Base-by-base conservation (phyloP, 2,797 vertebrate species). In the Calcarius lapponicus region DNA sequence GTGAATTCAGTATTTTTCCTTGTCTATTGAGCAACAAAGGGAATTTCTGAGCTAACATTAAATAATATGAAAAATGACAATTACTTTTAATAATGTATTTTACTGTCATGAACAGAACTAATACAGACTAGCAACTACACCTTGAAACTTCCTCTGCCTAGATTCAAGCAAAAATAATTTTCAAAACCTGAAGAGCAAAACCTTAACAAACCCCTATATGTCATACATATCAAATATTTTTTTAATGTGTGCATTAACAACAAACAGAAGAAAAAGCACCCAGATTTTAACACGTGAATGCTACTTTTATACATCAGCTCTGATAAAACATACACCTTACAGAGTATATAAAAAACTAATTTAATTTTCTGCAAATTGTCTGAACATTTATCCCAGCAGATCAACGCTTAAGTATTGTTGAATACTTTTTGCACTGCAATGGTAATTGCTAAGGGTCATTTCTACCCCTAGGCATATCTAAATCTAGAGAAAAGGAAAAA, bases 401-500 rank as follows among this genome's bases (percentile, higher is more conserved):
- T 31, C 57, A 85, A 9, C 57, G 66, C 85, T 56, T 38, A 14
- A 73, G 61, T 17, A 81, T 13, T 73, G n/a, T 50, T 54, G 67
- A 74, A 88, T 42, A 61, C 60, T 54, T 93, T 71, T 22, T 72
- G 57, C 38, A 85, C 57, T 57, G 82, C 64, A 62, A 26, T n/a
- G 17, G 43, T 29, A 92, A 47, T 20, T 80, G 25, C 74, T 45
- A 80, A 57, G 36, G n/a, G n/a, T 69, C 80, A 58, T 82, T 93
- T 86, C 92, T 96, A 96, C 62, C 32, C 14, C 61, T 80, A 43
- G 6, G 24, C 40, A 81, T 4, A 93, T n/a, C 94, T 90, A 90
- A 73, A 92, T 47, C 53, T 43, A 53, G 51, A 53, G 51, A 53
- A 53, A 92, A 56, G 65, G 62, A 21, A 10, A 66, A 89, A 70